Percentiles rank a stretch among this genome's conserved stretches.
phyloP scores from a whole-genome alignment of 1,140 invertebrate genomes.

The Scaptodrosophila lebanonensis region DNA sequence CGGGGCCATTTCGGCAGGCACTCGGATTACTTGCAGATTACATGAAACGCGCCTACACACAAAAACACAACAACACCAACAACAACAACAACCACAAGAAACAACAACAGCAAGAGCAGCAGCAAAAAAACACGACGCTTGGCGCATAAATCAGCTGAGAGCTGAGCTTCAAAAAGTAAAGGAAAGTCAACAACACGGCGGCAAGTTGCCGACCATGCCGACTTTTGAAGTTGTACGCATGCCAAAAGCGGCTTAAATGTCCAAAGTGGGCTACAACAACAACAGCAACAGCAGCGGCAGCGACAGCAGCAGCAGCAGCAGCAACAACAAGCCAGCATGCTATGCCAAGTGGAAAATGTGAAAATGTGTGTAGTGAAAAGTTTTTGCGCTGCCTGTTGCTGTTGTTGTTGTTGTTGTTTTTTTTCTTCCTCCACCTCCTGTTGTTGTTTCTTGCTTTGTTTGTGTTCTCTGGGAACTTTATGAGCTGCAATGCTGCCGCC shows the following conservation, averaged over 20 bases:
- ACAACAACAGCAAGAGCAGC: conserved; percentile 9
- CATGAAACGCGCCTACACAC: conserved; percentile 71
- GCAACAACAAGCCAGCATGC: neutral
- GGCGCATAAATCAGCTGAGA: conserved; percentile 65
- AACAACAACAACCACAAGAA: neutral
- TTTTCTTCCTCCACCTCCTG: too few species aligned
- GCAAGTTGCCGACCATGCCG: conserved; percentile 46
- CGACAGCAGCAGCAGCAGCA: conserved; percentile 9
- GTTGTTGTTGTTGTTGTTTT: too few species aligned
- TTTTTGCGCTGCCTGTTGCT: conserved; percentile 18
- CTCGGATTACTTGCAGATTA: conserved; percentile 73
- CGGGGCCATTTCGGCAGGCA: conserved; percentile 35
- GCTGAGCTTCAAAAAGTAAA: neutral
- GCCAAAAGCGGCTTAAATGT: conserved; percentile 75
- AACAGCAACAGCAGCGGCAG: conserved; percentile 31
- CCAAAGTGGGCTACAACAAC: conserved; percentile 68
- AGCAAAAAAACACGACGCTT: conserved; percentile 11
- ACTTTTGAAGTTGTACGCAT: conserved; percentile 69
- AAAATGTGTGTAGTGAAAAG: conserved; percentile 68
- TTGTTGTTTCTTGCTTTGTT: conserved; percentile 47
- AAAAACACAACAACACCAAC: conserved; percentile 16
- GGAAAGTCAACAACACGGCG: conserved; percentile 10
- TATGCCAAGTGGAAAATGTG: conserved; percentile 61
- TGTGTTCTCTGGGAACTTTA: conserved; percentile 59
- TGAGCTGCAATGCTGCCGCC: too few species aligned